These are phyloP conservation scores for Lagria hirta DNA, from an alignment of 2,888 invertebrate species.

Conservation along the genomic window DNA sequence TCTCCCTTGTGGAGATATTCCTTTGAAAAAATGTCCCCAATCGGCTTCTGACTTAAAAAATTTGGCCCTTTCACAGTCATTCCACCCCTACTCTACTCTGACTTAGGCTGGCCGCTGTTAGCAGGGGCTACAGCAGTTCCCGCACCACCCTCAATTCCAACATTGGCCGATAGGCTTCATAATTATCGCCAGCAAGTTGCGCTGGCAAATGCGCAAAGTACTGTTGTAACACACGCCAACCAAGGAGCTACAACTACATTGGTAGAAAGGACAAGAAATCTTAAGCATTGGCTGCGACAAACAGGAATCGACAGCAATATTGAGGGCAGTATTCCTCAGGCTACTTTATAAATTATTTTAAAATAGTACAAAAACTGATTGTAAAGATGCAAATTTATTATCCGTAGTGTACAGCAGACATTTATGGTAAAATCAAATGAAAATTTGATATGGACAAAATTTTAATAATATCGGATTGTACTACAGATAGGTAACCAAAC, in stretches of 20 bases:
- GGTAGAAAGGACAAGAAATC: conserved; percentile 65
- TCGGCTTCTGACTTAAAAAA: conserved; percentile 14
- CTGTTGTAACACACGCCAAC: conserved; percentile 52
- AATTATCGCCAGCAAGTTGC: conserved; percentile 59
- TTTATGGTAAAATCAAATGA: too few relatives aligned
- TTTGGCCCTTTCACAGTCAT: conserved; percentile 34
- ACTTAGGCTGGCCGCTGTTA: conserved; percentile 58
- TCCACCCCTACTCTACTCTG: conserved; percentile 59
- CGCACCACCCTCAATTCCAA: conserved; percentile 53
- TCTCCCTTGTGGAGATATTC: conserved; percentile 1
- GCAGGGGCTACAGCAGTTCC: conserved; percentile 33
- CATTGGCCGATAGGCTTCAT: conserved; percentile 59
- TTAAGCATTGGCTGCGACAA: conserved; percentile 68
- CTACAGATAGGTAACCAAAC: too few relatives aligned
- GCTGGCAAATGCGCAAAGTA: conserved; percentile 55
- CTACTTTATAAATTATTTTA: conserved; percentile 41
- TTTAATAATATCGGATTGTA: too few relatives aligned
- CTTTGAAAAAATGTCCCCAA: conserved; percentile 4
- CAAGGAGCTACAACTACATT: conserved; percentile 63
- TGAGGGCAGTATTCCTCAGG: conserved; percentile 41
- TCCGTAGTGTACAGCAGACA: too few relatives aligned
- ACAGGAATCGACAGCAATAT: conserved; percentile 44
- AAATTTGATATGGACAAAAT: too few relatives aligned
- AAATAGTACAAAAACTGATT: conserved; percentile 14
- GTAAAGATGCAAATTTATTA: too few relatives aligned